Evolutionary conservation across 2,888 invertebrate species (phyloP), one percentile per base, ranked within the genome.

Genomic region (Lampropteryx suffumata): DNA sequence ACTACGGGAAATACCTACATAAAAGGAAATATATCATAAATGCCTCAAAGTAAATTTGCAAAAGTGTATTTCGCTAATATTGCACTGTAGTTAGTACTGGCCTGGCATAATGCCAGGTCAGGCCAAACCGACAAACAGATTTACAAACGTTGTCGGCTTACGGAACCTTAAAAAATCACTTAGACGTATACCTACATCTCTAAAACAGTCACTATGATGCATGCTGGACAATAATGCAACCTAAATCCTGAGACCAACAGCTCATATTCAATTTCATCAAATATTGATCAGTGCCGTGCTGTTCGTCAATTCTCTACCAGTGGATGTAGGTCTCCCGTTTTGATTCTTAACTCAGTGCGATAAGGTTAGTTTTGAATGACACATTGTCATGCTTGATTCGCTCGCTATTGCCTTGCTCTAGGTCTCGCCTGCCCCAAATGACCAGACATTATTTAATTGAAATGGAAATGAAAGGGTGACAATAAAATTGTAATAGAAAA

Each of bases 391-490:
- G 9, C 21, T 10, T 29, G 27, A 21, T 13, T 26, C 17, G 13
- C 13, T 39, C 44, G 13, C 13, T 39, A 39, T 45, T 14, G 21
- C 26, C 29, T 40, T 28, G 32, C 11, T 41, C 46, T 17, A 17
- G 17, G 3, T 46, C 49, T 68, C 71, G 67, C 78, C 81, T 75
- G 81, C 78, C 84, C 80, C 88, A 87, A 90, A 88, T 90, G 90
- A 90, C 90, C 90, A 90, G 88, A 90, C 88, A 90, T 90, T 89
- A 90, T 90, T 89, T 90, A 90, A 90, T 90, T 89, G 89, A 90
- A 89, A 85, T 87, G 71, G 72, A 84, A 87, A 81, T 82, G 68
- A 90, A 89, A 88, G 90, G 90, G 90, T 90, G 89, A 90, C 89
- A 86, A 89, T 24, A 24, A 24, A 24, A 24, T 88, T 84, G 89